A percentile compares a stretch with the other conserved stretches of the same genome.
These are phyloP conservation scores for Cryptocheilus praepositus DNA, from an alignment of 2,888 invertebrate species.

Conservation along the genomic window DNA sequence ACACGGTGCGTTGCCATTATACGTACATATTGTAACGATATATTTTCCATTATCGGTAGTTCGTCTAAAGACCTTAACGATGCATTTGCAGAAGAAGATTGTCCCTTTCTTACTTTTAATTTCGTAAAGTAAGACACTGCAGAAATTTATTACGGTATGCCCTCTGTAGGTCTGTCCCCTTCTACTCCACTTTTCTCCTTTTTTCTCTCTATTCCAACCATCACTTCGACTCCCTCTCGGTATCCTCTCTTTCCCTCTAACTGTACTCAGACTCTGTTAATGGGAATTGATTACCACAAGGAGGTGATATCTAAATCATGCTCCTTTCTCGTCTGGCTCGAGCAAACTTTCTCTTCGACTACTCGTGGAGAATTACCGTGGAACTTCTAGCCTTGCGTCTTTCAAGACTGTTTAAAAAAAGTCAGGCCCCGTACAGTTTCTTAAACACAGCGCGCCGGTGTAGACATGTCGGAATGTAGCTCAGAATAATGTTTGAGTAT, in stretches of 20 bases:
- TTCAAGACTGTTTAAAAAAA: not conserved
- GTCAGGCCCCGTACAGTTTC: not conserved
- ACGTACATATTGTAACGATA: not conserved
- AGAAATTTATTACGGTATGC: constrained; percentile 46
- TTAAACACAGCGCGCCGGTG: not conserved
- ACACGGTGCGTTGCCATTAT: not conserved
- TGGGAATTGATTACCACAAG: constrained; percentile 70
- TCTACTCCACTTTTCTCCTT: constrained; percentile 43
- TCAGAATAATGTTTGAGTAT: constrained; percentile 1
- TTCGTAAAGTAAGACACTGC: constrained; percentile 39
- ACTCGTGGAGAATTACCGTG: constrained; percentile 16
- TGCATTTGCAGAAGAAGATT: too few species aligned
- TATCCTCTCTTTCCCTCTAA: constrained; percentile 31
- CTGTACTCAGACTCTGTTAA: constrained; percentile 58
- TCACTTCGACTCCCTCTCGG: constrained; percentile 15
- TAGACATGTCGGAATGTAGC: not conserved
- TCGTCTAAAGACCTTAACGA: too few species aligned
- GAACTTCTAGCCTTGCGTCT: constrained; percentile 16
- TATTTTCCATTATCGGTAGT: too few species aligned
- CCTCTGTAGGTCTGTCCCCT: constrained; percentile 40
- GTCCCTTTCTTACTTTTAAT: constrained; percentile 7
- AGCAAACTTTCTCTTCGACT: constrained; percentile 43
- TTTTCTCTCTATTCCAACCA: constrained; percentile 16
- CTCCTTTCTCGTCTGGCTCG: constrained; percentile 54
- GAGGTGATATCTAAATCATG: constrained; percentile 70